Base-by-base conservation (phyloP, 92 coral and sea anemone genomes). In the Umimayanthus chanpuru region DNA sequence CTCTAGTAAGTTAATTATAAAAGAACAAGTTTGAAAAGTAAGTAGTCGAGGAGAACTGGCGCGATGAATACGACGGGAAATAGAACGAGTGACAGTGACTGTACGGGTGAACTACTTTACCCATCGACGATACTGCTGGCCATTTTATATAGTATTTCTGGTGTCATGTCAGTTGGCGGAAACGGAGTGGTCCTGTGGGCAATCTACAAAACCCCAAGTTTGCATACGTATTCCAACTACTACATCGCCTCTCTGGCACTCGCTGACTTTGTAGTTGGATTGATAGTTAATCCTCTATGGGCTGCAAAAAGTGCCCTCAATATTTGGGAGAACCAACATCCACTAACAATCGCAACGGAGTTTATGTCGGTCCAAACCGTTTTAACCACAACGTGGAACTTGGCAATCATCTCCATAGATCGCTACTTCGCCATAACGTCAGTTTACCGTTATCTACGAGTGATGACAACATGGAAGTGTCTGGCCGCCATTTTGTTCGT, bases 211-310 rank as follows among this genome's bases (percentile, higher is more conserved):
- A 93, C 94, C 0, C 90, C 86, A 8, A 49, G 88, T 11, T 79
- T 94, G 41, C 98, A 93, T n/a, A 85, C 94, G 14, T 66, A 88
- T 10, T 93, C 98, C 20, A 94, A 94, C 84, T 93, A 91, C 32
- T 93, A 86, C 88, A 94, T 94, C 39, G 94, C 90, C 16, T 93
- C 96, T 47, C 68, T 94, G 39, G 98, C 96, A 0, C 89, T 77
- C 4, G 98, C 96, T 3, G 98, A 94, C 86, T 86, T 94, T 29
- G 88, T 91, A 0, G 98, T 94, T 3, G 98, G 98, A 18, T 25
- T 92, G 26, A 44, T 94, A 12, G 76, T 94, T 36, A 89, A 89
- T 44, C 98, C 98, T 5, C 61, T 94, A 68, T 94, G 95, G 95
- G 89, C 88, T 23, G 75, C 93, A 29, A 94, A 90, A 76, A 94